Percentiles rank a stretch among this genome's conserved stretches.
These are phyloP conservation scores for Glaucomys volans DNA, from an alignment of 2,113 vertebrate genomes.

Conservation along the genomic window DNA sequence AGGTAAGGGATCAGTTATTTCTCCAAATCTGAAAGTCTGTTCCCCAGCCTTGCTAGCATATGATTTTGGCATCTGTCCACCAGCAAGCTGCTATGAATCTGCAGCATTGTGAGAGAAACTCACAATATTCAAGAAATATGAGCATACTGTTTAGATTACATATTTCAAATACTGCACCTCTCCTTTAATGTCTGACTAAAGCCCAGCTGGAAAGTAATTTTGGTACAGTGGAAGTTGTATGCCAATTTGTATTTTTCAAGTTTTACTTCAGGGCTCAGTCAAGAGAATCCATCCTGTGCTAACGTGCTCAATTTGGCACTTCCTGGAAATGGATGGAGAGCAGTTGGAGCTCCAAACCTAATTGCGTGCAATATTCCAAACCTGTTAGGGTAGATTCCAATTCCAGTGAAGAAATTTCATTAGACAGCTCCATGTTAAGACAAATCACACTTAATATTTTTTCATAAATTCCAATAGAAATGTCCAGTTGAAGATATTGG, in stretches of 20 bases:
- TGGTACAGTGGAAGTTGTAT: conserved; percentile 4
- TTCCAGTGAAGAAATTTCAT: conserved; percentile 60
- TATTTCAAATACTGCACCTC: conserved; percentile 63
- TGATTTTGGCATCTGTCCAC: conserved; percentile 59
- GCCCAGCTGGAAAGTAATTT: conserved; percentile 73
- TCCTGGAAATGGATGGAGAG: conserved; percentile 57
- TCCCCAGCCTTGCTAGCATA: neutral
- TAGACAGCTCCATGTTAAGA: neutral
- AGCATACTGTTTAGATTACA: conserved; percentile 66
- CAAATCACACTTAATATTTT: conserved; percentile 45
- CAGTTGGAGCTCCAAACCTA: conserved; percentile 40
- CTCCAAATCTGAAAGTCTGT: conserved; percentile 29
- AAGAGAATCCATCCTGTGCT: conserved; percentile 64
- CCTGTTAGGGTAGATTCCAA: conserved; percentile 15
- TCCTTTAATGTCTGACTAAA: conserved; percentile 56
- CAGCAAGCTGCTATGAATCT: conserved; percentile 53
- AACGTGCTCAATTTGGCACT: conserved; percentile 35
- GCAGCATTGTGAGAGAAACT: conserved; percentile 35
- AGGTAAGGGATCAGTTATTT: conserved; percentile 59
- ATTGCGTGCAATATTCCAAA: conserved; percentile 58
- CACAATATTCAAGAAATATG: conserved; percentile 70
- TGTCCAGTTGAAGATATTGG: conserved; percentile 54
- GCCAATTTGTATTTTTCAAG: conserved; percentile 65
- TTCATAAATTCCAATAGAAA: conserved; percentile 74
- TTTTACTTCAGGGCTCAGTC: conserved; percentile 65